Evolutionary conservation across 2,888 invertebrate genomes (phyloP).

Genomic region (Apoda limacodes): DNA sequence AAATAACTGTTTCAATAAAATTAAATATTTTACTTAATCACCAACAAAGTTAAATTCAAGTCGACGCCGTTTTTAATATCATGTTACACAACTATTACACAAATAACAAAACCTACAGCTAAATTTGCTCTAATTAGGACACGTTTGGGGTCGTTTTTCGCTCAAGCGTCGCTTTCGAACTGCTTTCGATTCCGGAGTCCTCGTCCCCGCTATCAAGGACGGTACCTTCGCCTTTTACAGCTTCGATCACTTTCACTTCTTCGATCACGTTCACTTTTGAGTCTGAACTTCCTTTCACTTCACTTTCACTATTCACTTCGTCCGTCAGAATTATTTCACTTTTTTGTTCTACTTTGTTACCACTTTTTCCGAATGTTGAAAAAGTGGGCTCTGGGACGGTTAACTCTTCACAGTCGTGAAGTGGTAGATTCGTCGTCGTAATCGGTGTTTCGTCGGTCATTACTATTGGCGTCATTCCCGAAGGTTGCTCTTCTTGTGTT

Average conservation of each 20-base stretch:
- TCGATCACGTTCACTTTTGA: conserved; percentile 22
- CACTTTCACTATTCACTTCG: conserved; percentile 66
- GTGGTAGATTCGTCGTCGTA: conserved; percentile 33
- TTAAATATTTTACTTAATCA: too few relatives aligned
- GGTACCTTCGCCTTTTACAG: conserved; percentile 69
- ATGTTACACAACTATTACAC: too few relatives aligned
- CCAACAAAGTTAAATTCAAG: too few relatives aligned
- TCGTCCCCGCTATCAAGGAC: conserved; percentile 74
- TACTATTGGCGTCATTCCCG: conserved; percentile 39
- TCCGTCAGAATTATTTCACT: conserved; percentile 42
- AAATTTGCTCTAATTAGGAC: conserved; percentile 27
- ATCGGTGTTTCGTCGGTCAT: conserved; percentile 58
- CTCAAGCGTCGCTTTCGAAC: conserved; percentile 69
- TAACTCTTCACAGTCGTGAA: conserved; percentile 33
- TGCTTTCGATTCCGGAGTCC: conserved; percentile 75
- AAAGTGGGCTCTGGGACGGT: conserved; percentile 61
- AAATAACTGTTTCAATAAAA: too few relatives aligned
- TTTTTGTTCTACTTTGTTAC: conserved; percentile 33
- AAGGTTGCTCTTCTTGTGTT: conserved; percentile 21
- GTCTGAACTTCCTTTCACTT: conserved; percentile 28
- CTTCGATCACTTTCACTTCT: conserved; percentile 30
- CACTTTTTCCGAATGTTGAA: conserved; percentile 70
- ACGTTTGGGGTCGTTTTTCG: conserved; percentile 43
- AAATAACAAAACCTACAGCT: background rate
- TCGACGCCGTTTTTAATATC: too few relatives aligned